Base-by-base conservation (phyloP, 2,113 vertebrate genomes). In the Zapus hudsonius region DNA sequence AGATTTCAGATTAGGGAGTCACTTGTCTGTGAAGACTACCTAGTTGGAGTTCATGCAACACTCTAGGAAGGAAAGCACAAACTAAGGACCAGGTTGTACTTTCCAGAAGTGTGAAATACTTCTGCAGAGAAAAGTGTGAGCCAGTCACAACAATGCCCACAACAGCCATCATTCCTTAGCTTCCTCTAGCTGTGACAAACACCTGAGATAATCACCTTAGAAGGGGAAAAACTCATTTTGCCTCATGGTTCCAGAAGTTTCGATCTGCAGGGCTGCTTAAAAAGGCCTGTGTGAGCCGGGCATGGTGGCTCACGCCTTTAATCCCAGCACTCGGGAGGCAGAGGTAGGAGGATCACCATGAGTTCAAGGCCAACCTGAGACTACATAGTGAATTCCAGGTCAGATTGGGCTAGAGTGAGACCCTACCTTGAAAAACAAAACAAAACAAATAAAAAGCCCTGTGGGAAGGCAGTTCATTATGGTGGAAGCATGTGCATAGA, bases 1-100 rank as follows among this genome's bases (percentile, higher is more conserved):
- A 84, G 76, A 78, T 85, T 93, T 95, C 73, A 94, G 86, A 92
- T 29, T 3, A 73, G 44, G 40, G 25, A 63, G 63, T 86, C 33
- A 47, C 36, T 72, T 59, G 27, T 29, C 38, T 90, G 6, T 40
- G 84, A 69, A 47, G 40, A 93, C 8, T 44, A 67, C 22, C 20
- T 29, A 55, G 22, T 42, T 72, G 75, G 70, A 74, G 76, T 38
- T 90, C 29, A 52, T n/a, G 52, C 5, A 52, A 59, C 69, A 64
- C 70, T 52, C 16, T 66, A 38, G 25, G 63, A 89, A 74, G 42
- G 66, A n/a, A n/a, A n/a, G n/a, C n/a, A n/a, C n/a, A n/a, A n/a
- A 47, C 23, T 63, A 33, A 86, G 47, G 61, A 74, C 25, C 22
- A 74, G 31, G 59, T 81, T 38, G 17, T 69, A 44, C 33, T 67